Conservation (phyloP, 1,140 invertebrate species). For the Melipona quadrifasciata region DNA sequence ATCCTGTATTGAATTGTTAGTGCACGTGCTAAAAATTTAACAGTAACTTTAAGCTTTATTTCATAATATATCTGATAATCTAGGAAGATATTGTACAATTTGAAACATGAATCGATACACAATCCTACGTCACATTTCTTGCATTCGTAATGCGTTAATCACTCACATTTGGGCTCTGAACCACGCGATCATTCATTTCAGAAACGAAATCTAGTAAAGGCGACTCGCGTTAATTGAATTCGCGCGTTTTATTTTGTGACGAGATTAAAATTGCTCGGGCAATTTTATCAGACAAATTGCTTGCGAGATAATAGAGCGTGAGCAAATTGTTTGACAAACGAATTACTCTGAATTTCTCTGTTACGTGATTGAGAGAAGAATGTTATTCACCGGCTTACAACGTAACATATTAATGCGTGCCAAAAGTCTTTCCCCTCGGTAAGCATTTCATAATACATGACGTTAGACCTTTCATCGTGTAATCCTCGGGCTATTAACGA, state of each 20-base stretch:
- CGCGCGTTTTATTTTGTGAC: neutral
- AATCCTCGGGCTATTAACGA: neutral
- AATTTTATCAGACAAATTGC: neutral
- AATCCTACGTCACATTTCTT: too few species aligned
- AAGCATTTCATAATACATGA: neutral
- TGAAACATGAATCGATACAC: too few species aligned
- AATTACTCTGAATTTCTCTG: neutral
- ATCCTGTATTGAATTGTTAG: too few species aligned
- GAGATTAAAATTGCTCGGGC: neutral
- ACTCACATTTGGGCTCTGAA: neutral
- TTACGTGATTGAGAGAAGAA: neutral
- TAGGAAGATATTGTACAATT: too few species aligned
- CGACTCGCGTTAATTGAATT: neutral
- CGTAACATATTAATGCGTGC: neutral
- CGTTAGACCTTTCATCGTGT: neutral
- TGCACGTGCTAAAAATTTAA: too few species aligned
- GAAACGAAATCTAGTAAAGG: neutral
- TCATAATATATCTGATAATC: too few species aligned
- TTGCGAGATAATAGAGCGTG: neutral
- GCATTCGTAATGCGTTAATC: neutral
- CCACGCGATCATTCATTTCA: constrained; percentile 10
- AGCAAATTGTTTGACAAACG: neutral
- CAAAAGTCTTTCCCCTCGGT: neutral
- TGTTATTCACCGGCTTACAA: neutral
- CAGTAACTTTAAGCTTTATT: too few species aligned